Evolutionary conservation across 2,113 vertebrate species (phyloP).

Genomic region (Naja naja): DNA sequence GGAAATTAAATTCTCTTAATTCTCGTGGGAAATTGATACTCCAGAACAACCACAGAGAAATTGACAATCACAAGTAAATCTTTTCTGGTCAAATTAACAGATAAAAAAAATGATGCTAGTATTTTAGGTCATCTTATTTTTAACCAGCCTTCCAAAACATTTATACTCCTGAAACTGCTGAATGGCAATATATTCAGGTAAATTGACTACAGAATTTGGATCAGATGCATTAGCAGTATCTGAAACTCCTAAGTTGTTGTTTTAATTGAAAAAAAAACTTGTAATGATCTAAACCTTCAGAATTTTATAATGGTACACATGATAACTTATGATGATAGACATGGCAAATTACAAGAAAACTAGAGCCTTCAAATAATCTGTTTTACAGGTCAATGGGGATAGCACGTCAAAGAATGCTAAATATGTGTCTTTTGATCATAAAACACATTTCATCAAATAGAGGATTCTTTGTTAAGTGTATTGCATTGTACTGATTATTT

Average conservation of each 20-base stretch:
- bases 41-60: not conserved
- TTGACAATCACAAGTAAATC: not conserved
- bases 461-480: not conserved
- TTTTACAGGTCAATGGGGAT: not conserved
- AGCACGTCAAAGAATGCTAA: not conserved
- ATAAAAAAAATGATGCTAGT: not conserved
- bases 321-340: not conserved
- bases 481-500: not conserved
- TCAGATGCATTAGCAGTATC: not conserved
- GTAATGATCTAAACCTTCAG: not conserved
- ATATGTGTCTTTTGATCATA: not conserved
- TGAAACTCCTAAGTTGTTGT: not conserved
- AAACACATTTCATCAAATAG: not conserved
- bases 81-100: not conserved
- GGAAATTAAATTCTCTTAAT: not conserved
- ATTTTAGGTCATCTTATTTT: not conserved
- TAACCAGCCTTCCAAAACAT: not conserved
- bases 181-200: not conserved
- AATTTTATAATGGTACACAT: not conserved
- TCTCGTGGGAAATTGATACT: not conserved
- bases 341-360: not conserved
- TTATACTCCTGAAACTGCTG: not conserved
- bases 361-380: not conserved
- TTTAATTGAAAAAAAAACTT: not conserved
- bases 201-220: not conserved